Percentiles rank a stretch among this genome's conserved stretches.
These are phyloP conservation scores for Linepithema humile DNA, from an alignment of 1,140 invertebrate species.

Conservation along the genomic window DNA sequence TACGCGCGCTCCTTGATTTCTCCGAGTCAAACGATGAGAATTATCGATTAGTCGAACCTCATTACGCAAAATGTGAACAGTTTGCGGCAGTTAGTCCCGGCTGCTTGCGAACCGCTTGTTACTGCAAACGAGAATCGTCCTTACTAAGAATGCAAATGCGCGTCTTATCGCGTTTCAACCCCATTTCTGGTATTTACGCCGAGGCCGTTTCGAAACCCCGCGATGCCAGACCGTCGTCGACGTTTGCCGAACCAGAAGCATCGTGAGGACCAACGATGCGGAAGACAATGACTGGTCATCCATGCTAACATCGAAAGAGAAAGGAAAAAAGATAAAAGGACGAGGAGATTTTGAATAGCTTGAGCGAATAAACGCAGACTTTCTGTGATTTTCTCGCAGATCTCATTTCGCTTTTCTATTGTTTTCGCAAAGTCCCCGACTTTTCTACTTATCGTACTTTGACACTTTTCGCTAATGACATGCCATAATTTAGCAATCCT, in stretches of 20 bases:
- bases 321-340: constrained; percentile 13
- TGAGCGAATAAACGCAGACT: constrained; percentile 1
- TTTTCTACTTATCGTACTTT: neutral
- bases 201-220: constrained; percentile 48
- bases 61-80: constrained; percentile 9
- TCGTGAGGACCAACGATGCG: neutral
- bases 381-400: neutral
- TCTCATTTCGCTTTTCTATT: neutral
- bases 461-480: neutral
- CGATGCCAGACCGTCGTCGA: constrained; percentile 66
- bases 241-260: constrained; percentile 43
- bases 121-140: constrained; percentile 76
- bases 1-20: too few relatives aligned
- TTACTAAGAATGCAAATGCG: constrained; percentile 79
- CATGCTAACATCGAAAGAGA: constrained; percentile 19
- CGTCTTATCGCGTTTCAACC: constrained; percentile 73
- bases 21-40: neutral
- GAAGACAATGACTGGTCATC: constrained; percentile 41
- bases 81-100: constrained; percentile 1
- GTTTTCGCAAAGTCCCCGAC: neutral
- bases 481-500: neutral
- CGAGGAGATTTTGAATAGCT: neutral
- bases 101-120: constrained; percentile 71
- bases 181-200: constrained; percentile 57
- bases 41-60: constrained; percentile 22